Evolutionary conservation across 2,113 vertebrate genomes (phyloP).

Genomic region (Antechinus flavipes): DNA sequence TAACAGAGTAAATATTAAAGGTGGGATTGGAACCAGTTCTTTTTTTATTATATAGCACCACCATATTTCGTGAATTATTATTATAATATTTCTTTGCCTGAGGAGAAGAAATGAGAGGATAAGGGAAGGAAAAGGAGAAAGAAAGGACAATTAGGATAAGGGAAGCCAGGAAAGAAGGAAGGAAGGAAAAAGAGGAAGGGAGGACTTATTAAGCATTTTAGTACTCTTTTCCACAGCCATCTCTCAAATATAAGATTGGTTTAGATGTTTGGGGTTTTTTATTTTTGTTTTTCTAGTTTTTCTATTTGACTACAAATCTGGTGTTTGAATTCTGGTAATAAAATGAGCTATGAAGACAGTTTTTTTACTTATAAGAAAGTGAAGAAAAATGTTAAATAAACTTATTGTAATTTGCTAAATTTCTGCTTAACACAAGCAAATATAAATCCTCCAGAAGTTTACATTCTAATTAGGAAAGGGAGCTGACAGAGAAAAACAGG

Average conservation of each 20-base stretch:
- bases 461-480: too few species aligned
- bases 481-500: too few species aligned
- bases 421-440: too few species aligned
- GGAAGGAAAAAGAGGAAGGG: too few species aligned
- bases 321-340: conserved; percentile 53
- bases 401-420: conserved; percentile 6
- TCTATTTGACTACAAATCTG: conserved; percentile 50
- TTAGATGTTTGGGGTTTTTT: not conserved
- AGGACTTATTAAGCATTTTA: not conserved
- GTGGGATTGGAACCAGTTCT: not conserved
- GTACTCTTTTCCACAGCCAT: not conserved
- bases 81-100: too few species aligned
- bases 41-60: too few species aligned
- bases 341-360: conserved; percentile 52
- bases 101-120: too few species aligned
- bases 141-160: too few species aligned
- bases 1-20: not conserved
- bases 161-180: too few species aligned
- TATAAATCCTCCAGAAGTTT: too few species aligned
- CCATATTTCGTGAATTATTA: too few species aligned
- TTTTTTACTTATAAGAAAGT: conserved; percentile 29
- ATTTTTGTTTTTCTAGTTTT: conserved; percentile 11
- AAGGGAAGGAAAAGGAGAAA: too few species aligned
- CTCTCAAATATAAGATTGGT: conserved; percentile 39
- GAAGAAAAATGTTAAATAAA: conserved; percentile 15